Base-by-base conservation (phyloP, 2,888 invertebrate genomes). In the Campopleginae sp. region DNA sequence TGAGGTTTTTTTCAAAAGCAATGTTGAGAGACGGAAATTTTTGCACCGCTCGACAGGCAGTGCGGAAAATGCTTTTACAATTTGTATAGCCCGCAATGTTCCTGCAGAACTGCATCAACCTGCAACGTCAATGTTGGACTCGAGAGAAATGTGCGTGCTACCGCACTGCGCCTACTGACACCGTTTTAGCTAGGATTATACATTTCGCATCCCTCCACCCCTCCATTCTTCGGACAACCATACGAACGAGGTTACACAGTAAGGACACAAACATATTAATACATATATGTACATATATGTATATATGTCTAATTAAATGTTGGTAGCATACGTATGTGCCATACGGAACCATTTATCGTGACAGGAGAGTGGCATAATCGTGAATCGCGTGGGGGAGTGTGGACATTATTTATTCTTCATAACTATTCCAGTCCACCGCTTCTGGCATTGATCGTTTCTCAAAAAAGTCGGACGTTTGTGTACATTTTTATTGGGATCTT, bases 81-180 rank as follows among this genome's bases (percentile, higher is more conserved):
- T 72, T 58, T 58, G 58, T 72, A 72, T 42, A 27, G 48, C 66
- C 76, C 44, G 80, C 54, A 80, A 71, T 63, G 33, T 76, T 80
- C 58, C 84, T 54, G 80, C 65, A 80, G 44, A 76, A 70, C 80
- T 80, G 84, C 80, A 80, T 84, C 74, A 74, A 77, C 74, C 82
- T 85, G 84, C 80, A 87, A 85, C 72, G 86, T 77, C 81, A 87
- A 87, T 87, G 84, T 80, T 66, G 71, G 66, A 74, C 70, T 79
- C 61, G 85, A 80, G 78, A 85, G 88, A 88, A 88, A 88, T 82
- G 87, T 88, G 88, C 88, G 88, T 88, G 89, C 86, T 88, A 88
- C 89, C 88, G 89, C 89, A 89, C 87, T 89, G 89, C 89, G 89
- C 87, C 88, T 88, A 87, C 88, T 82, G 86, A 87, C 86, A 86